phyloP scores from a whole-genome alignment of 2,797 vertebrate genomes.

The Poliocrania exsul region DNA sequence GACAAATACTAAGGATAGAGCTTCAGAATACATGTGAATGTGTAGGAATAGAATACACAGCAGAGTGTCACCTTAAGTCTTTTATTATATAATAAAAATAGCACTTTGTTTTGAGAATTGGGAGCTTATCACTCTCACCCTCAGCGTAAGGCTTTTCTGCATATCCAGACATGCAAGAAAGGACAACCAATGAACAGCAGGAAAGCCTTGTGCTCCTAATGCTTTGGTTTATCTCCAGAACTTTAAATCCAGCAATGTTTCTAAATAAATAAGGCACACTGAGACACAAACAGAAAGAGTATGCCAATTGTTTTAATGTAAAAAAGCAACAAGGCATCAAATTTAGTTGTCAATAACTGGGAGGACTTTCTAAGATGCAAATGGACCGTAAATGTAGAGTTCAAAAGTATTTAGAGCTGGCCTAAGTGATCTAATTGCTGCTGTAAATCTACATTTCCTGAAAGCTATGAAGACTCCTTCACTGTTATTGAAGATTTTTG shows the following conservation, averaged over 20 bases:
- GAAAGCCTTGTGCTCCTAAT: not conserved
- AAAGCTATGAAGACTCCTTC: not conserved
- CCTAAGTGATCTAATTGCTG: not conserved
- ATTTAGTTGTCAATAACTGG: not conserved
- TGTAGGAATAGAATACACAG: not conserved
- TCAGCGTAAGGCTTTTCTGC: not conserved
- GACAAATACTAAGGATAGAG: not conserved
- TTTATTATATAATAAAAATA: not conserved
- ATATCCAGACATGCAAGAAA: not conserved
- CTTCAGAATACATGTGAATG: not conserved
- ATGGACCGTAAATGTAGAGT: not conserved
- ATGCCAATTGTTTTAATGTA: not conserved
- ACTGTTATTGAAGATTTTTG: not conserved
- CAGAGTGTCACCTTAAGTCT: not conserved
- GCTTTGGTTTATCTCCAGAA: constrained; percentile 13
- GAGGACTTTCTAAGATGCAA: constrained; percentile 14
- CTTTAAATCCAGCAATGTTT: not conserved
- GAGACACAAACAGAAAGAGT: not conserved
- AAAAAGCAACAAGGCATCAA: not conserved
- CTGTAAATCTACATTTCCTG: not conserved
- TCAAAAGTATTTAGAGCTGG: not conserved
- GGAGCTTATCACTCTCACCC: not conserved
- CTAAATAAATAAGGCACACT: not conserved
- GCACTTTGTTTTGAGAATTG: not conserved
- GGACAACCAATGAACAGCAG: not conserved